Base-by-base conservation (phyloP, 2,797 vertebrate species). In the Lagodon rhomboides region DNA sequence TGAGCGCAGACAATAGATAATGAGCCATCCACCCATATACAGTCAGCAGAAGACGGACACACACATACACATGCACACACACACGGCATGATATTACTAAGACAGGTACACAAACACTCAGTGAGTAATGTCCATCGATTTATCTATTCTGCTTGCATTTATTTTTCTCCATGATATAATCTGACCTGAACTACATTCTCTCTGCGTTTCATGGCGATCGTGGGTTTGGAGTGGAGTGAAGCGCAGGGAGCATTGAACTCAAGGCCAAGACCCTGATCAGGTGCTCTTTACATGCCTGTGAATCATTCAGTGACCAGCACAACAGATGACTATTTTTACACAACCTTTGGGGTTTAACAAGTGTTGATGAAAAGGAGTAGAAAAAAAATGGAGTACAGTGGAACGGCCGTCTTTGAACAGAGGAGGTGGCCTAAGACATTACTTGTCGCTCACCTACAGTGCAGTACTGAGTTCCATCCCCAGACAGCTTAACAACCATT, bases 1-100 rank as follows among this genome's bases (percentile, higher is more conserved):
- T 98, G 81, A 90, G 93, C 75, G 88, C 90, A 91, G 94, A 98
- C 96, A 98, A 98, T 97, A 95, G 97, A 97, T 97, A 98, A 98
- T 97, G 95, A 98, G 95, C 96, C 92, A 92, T 96, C 96, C 96
- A 94, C 93, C 94, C 93, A 96, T 88, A 94, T 95, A 93, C 95
- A 94, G 93, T 93, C 90, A 89, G 94, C 94, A 94, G 93, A 94
- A 95, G 92, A 87, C 65, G 82, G 87, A 16, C 30, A 38, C 34
- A 23, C 9, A 1, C 25, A 59, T n/a, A 34, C 51, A 43, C 25
- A 25, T 27, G 27, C 34, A 34, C 51, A 58, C 50, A 79, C 71
- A 20, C 23, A 61, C 5, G n/a, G n/a, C 20, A 73, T 54, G 30
- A 56, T 74, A 85, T 84, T 47, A 85, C 34, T 34, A 65, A 83